A percentile compares a stretch with the other conserved stretches of the same genome.
phyloP scores from a whole-genome alignment of 2,888 invertebrate species.

The Troides oblongomaculatus region DNA sequence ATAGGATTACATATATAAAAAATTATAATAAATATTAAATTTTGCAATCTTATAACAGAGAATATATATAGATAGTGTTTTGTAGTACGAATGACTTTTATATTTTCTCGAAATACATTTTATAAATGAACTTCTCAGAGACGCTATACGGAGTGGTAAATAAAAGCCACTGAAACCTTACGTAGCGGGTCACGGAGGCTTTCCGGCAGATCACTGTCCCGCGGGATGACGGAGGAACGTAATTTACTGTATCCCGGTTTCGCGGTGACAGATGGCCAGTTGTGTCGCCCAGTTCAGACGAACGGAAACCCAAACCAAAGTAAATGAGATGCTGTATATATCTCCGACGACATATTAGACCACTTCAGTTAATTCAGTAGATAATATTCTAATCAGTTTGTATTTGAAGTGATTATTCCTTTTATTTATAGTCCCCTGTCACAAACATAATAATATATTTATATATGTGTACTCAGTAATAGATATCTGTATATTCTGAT shows the following conservation, averaged over 20 bases:
- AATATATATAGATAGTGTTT: no score
- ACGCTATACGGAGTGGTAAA: constrained; percentile 37
- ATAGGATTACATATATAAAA: no score
- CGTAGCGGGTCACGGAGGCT: constrained; percentile 32
- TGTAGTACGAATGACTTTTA: not conserved
- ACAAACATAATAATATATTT: no score
- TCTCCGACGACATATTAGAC: not conserved
- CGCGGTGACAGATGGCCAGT: constrained; percentile 69
- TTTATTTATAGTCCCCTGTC: no score
- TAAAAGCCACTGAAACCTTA: constrained; percentile 41
- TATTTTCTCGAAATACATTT: not conserved
- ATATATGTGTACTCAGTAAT: no score
- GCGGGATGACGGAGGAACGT: constrained; percentile 70
- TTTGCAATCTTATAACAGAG: no score
- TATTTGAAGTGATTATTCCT: not conserved
- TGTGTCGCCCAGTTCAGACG: constrained; percentile 46
- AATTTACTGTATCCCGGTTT: constrained; percentile 68
- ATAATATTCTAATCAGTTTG: not conserved
- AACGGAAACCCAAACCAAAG: constrained; percentile 8
- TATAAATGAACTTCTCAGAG: constrained; percentile 24
- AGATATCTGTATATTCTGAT: no score
- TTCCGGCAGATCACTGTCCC: constrained; percentile 54
- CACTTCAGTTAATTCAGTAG: not conserved
- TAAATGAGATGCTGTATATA: constrained; percentile 37
- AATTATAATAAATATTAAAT: no score